A percentile compares a stretch with the other conserved stretches of the same genome.
These are phyloP conservation scores for Scaeva pyrastri DNA, from an alignment of 2,888 invertebrate species.

Conservation along the genomic window DNA sequence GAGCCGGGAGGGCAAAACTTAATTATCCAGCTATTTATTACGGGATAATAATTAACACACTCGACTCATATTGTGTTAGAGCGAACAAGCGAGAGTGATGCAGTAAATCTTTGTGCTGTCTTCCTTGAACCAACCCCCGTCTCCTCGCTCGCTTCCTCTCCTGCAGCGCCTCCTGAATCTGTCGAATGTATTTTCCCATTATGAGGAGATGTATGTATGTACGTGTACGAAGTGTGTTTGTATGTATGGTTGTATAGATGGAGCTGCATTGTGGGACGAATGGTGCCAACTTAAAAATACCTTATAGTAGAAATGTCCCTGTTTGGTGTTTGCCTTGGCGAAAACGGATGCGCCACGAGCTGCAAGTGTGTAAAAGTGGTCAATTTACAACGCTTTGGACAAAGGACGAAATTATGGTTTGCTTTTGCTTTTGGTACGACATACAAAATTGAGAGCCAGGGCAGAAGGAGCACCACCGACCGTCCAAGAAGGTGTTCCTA, in stretches of 20 bases:
- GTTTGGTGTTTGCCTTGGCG: slow-evolving; percentile 41
- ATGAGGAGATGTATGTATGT: slow-evolving; percentile 10
- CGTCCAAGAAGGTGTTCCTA: slow-evolving; percentile 1
- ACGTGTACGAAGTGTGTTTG: too few species aligned
- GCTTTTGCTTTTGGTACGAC: slow-evolving; percentile 32
- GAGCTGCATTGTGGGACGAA: slow-evolving; percentile 1
- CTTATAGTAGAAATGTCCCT: slow-evolving; percentile 44
- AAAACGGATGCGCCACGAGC: slow-evolving; percentile 31
- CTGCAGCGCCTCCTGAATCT: neutral
- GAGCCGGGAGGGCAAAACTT: slow-evolving; percentile 56
- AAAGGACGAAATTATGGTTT: slow-evolving; percentile 62
- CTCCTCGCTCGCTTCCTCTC: too few species aligned
- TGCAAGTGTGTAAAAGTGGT: slow-evolving; percentile 70
- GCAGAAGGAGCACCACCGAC: too few species aligned
- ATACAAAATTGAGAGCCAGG: neutral
- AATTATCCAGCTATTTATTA: slow-evolving; percentile 75
- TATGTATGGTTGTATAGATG: neutral
- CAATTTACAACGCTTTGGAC: slow-evolving; percentile 66
- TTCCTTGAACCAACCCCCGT: neutral
- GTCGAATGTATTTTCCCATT: slow-evolving; percentile 56
- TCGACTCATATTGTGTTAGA: slow-evolving; percentile 62
- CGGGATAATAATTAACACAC: slow-evolving; percentile 75
- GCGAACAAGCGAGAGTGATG: slow-evolving; percentile 64
- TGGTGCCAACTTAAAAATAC: slow-evolving; percentile 50
- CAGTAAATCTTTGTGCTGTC: slow-evolving; percentile 64